Evolutionary conservation across 2,797 vertebrate genomes (phyloP), one percentile per base, ranked within the genome.

Genomic region (Hafferia zeledoni): DNA sequence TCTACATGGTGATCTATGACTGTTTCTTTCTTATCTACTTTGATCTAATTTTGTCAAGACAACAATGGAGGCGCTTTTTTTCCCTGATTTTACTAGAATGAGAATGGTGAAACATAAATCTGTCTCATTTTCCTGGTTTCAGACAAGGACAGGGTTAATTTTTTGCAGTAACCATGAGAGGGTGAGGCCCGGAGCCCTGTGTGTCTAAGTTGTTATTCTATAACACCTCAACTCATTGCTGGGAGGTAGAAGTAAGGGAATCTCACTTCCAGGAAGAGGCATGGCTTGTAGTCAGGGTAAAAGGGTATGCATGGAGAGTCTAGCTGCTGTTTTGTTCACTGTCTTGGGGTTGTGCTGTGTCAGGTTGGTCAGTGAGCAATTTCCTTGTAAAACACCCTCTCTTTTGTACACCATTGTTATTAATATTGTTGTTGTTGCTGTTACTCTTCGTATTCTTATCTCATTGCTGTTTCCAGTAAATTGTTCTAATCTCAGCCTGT

Each of bases 181-280:
- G 17, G 28, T 5, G 10, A n/a, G 41, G 25, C 30, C 65, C 18
- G 39, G 22, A 65, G 39, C 17, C 33, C 9, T 16, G 25, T 0
- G 0, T 31, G 18, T 52, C 14, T 3, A 17, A 30, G 8, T 27
- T 52, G 37, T n/a, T 69, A 4, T 9, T 64, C 19, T 33, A 16
- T 5, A 20, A 9, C 8, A 6, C 6, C 3, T 37, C 56, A 8
- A 11, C 5, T 25, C 31, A 6, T 8, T 64, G 28, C 15, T 0
- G 1, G 23, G 14, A 25, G 17, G 6, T 0, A 0, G 19, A 31
- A 35, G 18, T 35, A 9, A 43, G 27, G 24, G 11, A 22, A 56
- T 50, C 16, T 83, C 8, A 22, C 11, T 17, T 22, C 17, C 10
- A 28, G 43, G 17, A 49, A 37, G 16, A 20, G 3, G 6, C 0